Percentiles rank a stretch among this genome's conserved stretches.
Conservation (phyloP, 92 coral and sea anemone genomes). For the Actinernus sp. region DNA sequence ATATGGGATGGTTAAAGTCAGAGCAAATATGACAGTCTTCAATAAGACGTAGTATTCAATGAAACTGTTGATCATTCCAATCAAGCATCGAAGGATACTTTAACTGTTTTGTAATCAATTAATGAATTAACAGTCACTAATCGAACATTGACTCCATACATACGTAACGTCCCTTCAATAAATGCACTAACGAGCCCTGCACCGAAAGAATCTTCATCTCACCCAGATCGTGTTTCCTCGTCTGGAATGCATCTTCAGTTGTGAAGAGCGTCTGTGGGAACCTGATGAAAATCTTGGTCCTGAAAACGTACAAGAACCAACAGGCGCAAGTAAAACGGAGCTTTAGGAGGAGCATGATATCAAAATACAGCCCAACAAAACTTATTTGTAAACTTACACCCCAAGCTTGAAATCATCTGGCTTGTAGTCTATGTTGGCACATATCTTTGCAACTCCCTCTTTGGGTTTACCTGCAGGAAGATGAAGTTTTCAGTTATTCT, state of each 20-base stretch:
- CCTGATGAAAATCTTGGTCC: slow-evolving; percentile 94
- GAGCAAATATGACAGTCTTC: too few species aligned
- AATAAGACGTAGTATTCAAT: too few species aligned
- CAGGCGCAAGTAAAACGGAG: neutral
- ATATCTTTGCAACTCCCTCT: slow-evolving; percentile 86
- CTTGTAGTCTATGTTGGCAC: slow-evolving; percentile 84
- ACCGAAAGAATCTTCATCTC: slow-evolving; percentile 5
- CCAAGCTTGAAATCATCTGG: slow-evolving; percentile 93
- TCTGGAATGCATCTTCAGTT: slow-evolving; percentile 92
- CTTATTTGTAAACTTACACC: slow-evolving; percentile 44
- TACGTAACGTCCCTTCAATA: too few species aligned
- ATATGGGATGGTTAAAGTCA: too few species aligned
- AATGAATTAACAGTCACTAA: too few species aligned
- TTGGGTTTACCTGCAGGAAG: slow-evolving; percentile 64
- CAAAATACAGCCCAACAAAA: too few species aligned
- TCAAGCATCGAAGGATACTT: too few species aligned
- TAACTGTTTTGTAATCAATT: too few species aligned
- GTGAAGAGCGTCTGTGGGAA: slow-evolving; percentile 91
- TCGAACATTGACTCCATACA: too few species aligned
- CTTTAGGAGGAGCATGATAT: neutral
- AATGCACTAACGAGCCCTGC: neutral
- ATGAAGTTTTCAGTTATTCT: neutral
- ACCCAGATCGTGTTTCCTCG: slow-evolving; percentile 93
- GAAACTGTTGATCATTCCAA: too few species aligned
- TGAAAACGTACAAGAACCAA: slow-evolving; percentile 10